These are phyloP conservation scores for zebrafish (Danio rerio) DNA, from an alignment of 2,113 vertebrate genomes.

Conservation along the genomic window DNA sequence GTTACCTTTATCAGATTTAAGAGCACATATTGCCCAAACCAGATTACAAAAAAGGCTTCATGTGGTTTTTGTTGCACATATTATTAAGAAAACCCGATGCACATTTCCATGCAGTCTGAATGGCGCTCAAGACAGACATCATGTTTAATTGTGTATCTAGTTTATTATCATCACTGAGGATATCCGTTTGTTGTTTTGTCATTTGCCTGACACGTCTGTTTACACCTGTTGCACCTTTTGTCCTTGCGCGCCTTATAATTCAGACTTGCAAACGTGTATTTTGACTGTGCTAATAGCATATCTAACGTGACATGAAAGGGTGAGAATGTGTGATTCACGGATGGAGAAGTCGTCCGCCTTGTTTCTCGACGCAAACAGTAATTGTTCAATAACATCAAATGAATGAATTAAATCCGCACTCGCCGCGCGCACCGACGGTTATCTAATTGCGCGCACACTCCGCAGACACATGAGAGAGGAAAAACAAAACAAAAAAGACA, in stretches of 20 bases:
- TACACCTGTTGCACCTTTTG: conserved; percentile 3
- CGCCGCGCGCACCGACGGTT: not conserved
- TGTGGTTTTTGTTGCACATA: too few relatives aligned
- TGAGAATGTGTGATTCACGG: not conserved
- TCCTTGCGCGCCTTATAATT: not conserved
- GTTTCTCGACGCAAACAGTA: not conserved
- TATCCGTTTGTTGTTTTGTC: not conserved
- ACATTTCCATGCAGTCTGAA: too few relatives aligned
- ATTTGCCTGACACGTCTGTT: not conserved
- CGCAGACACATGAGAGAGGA: not conserved
- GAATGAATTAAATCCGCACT: not conserved
- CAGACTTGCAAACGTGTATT: conserved; percentile 41
- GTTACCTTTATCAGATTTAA: too few relatives aligned
- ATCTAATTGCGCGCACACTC: not conserved
- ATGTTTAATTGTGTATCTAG: too few relatives aligned
- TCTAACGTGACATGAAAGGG: not conserved
- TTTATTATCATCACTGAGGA: too few relatives aligned
- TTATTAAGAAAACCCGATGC: too few relatives aligned
- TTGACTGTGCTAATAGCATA: not conserved
- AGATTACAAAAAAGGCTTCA: too few relatives aligned
- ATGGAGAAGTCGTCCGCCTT: not conserved
- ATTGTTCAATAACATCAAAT: conserved; percentile 34
- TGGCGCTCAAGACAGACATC: too few relatives aligned
- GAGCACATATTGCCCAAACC: too few relatives aligned
- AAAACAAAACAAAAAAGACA: not conserved